Conservation (phyloP, 2,113 vertebrate genomes). For the Ochotona curzoniae region DNA sequence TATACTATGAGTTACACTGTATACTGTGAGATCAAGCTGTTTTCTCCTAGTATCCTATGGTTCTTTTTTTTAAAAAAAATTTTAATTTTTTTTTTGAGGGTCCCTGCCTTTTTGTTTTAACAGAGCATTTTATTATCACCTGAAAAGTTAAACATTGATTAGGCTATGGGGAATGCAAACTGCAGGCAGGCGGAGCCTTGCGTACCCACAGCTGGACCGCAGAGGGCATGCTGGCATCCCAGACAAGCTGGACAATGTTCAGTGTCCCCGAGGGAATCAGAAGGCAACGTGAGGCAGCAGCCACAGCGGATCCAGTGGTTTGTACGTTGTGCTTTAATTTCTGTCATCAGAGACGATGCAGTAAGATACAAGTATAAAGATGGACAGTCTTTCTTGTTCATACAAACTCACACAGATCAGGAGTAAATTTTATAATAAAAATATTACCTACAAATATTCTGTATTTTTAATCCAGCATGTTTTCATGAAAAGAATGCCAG, state of each 20-base stretch:
- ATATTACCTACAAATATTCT: background rate
- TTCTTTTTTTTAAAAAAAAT: too few relatives aligned
- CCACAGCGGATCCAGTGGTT: background rate
- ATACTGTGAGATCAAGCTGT: background rate
- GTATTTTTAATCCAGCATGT: background rate
- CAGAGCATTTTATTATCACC: background rate
- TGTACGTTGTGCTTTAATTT: conserved; percentile 79
- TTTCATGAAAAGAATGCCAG: background rate
- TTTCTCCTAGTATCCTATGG: background rate
- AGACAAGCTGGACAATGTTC: too few relatives aligned
- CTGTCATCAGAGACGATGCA: conserved; percentile 68
- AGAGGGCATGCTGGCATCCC: background rate
- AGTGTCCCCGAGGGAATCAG: background rate
- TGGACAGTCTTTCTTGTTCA: background rate
- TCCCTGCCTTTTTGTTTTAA: background rate
- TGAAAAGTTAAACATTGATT: conserved; percentile 14
- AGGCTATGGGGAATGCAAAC: background rate
- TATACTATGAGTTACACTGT: background rate
- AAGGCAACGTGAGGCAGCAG: background rate
- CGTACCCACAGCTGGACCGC: too few relatives aligned
- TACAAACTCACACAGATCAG: conserved; percentile 12
- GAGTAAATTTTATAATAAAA: background rate
- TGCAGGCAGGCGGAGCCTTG: background rate
- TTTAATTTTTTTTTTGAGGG: background rate
- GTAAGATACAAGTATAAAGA: conserved; percentile 73